A percentile compares a stretch with the other conserved stretches of the same genome.
Evolutionary conservation across 2,888 invertebrate genomes (phyloP).

Genomic region (Macrosoma leucophasiata): DNA sequence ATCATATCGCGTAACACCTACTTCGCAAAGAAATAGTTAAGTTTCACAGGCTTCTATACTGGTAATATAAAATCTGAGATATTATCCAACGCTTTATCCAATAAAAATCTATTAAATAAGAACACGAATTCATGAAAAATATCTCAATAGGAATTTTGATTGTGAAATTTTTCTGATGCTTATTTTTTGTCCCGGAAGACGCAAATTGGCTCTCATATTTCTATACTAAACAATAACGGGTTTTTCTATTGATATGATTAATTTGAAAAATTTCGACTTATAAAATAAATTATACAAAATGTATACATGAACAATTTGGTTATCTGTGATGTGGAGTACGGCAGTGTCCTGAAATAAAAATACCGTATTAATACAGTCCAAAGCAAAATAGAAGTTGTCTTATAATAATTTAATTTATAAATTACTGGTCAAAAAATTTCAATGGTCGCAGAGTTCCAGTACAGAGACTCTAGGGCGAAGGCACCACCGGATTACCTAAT

Average conservation of each 20-base stretch:
- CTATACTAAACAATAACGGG: conserved; percentile 1
- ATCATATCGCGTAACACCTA: too few relatives aligned
- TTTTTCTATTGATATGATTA: conserved; percentile 25
- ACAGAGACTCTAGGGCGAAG: too few relatives aligned
- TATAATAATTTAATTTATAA: too few relatives aligned
- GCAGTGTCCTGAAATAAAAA: conserved; percentile 58
- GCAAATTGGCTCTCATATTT: not conserved
- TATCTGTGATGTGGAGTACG: conserved; percentile 67
- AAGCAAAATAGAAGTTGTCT: too few relatives aligned
- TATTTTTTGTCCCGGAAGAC: not conserved
- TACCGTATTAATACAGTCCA: too few relatives aligned
- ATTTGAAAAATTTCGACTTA: conserved; percentile 17
- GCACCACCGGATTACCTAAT: too few relatives aligned
- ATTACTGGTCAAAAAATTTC: too few relatives aligned
- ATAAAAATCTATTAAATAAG: conserved; percentile 11
- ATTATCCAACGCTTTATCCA: conserved; percentile 1
- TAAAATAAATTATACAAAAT: conserved; percentile 16
- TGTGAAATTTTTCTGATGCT: not conserved
- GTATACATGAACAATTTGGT: conserved; percentile 32
- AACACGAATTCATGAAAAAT: not conserved
- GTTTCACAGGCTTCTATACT: too few relatives aligned
- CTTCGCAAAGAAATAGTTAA: too few relatives aligned
- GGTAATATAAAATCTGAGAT: not conserved
- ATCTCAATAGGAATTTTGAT: not conserved
- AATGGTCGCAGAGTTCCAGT: too few relatives aligned